Percentiles rank a stretch among this genome's conserved stretches.
These are phyloP conservation scores for Ursus arctos DNA, from an alignment of 2,113 vertebrate species.

Conservation along the genomic window DNA sequence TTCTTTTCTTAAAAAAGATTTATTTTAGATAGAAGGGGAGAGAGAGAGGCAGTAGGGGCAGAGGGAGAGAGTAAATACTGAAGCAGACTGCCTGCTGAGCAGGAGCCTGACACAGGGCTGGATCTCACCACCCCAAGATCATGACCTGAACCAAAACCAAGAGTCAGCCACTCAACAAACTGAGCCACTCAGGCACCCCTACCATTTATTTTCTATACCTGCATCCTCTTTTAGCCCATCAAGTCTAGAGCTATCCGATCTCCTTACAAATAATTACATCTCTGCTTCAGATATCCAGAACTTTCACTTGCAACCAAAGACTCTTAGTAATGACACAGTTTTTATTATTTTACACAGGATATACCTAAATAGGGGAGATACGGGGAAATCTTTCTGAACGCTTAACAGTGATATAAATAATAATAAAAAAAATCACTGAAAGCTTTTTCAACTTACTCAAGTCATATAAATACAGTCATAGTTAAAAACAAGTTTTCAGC, in stretches of 20 bases:
- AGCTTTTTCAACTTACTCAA: background rate
- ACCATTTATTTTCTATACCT: background rate
- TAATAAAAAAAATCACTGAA: background rate
- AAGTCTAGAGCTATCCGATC: background rate
- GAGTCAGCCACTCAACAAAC: background rate
- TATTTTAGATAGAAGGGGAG: background rate
- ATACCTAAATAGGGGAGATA: background rate
- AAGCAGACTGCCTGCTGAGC: background rate
- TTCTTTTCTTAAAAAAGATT: background rate
- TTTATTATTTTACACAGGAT: constrained; percentile 6
- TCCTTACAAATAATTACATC: background rate
- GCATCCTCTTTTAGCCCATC: background rate
- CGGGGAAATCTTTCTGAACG: background rate
- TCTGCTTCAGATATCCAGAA: background rate
- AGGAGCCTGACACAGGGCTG: background rate
- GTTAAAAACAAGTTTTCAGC: background rate
- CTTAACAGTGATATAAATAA: background rate
- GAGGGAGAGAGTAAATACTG: background rate
- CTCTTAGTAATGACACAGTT: background rate
- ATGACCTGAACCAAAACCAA: background rate
- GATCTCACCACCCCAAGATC: background rate
- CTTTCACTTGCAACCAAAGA: background rate
- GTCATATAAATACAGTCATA: background rate
- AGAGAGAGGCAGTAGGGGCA: background rate
- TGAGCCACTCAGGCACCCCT: background rate